These are phyloP conservation scores for Ceyx cyanopectus DNA, from an alignment of 2,113 vertebrate species.

Conservation along the genomic window DNA sequence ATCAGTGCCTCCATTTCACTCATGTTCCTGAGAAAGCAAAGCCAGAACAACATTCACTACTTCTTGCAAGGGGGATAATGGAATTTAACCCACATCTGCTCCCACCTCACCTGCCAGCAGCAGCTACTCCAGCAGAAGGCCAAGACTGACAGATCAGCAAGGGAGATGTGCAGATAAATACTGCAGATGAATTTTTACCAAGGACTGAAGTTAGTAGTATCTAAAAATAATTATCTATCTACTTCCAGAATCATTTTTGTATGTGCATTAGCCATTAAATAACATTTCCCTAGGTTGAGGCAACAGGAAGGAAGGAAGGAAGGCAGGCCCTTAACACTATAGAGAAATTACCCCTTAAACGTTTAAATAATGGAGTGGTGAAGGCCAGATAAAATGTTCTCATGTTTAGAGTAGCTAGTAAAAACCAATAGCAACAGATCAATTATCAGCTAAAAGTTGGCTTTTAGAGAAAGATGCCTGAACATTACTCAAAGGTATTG, in stretches of 20 bases:
- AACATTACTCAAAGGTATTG: not conserved
- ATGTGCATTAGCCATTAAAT: not conserved
- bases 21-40: not conserved
- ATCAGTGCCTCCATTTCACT: not conserved
- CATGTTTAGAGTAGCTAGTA: not conserved
- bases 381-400: not conserved
- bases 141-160: constrained; percentile 10
- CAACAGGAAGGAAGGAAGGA: not conserved
- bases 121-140: not conserved
- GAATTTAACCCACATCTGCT: constrained; percentile 17
- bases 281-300: constrained; percentile 10
- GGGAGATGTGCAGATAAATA: not conserved
- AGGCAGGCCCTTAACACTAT: not conserved
- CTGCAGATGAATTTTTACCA: not conserved
- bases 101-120: constrained; percentile 26
- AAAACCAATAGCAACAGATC: not conserved
- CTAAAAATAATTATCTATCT: not conserved
- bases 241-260: not conserved
- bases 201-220: not conserved
- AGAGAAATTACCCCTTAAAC: constrained; percentile 14
- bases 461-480: constrained; percentile 19
- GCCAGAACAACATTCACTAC: not conserved
- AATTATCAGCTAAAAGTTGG: not conserved
- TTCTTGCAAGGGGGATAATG: constrained; percentile 17
- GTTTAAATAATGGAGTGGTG: not conserved